Conservation (phyloP, 2,113 vertebrate species). For the Eudyptes chrysolophus region DNA sequence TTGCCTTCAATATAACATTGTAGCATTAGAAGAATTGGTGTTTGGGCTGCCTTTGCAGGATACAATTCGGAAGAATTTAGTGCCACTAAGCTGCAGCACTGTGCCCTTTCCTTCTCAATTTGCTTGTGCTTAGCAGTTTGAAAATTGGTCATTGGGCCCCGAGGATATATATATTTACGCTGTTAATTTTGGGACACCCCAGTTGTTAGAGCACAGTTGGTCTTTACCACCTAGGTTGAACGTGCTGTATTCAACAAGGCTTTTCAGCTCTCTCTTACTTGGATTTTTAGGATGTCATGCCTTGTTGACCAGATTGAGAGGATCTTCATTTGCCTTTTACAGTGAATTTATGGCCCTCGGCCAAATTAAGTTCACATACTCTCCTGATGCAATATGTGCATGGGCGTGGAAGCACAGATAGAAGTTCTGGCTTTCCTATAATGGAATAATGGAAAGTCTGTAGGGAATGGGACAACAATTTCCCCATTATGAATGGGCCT, state of each 20-base stretch:
- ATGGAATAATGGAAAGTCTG: conserved; percentile 52
- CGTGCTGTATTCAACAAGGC: background rate
- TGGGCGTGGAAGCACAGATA: conserved; percentile 29
- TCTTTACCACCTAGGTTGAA: background rate
- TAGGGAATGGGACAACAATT: conserved; percentile 67
- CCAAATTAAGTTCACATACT: conserved; percentile 28
- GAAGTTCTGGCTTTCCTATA: conserved; percentile 39
- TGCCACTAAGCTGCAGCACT: background rate
- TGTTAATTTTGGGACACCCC: background rate
- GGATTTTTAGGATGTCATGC: conserved; percentile 4
- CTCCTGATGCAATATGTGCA: conserved; percentile 37
- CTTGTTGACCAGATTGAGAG: conserved; percentile 43
- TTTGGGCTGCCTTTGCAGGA: background rate
- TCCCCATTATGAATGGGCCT: conserved; percentile 57
- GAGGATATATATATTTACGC: background rate
- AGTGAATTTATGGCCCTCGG: conserved; percentile 18
- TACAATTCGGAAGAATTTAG: background rate
- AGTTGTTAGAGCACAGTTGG: background rate
- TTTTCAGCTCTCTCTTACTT: background rate
- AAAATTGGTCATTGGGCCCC: background rate
- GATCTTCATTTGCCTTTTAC: conserved; percentile 55
- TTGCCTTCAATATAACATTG: background rate
- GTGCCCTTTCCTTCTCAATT: background rate
- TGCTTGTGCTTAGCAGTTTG: background rate
- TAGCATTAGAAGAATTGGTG: background rate